Conservation (phyloP, 2,888 invertebrate species). For the Dichetophora obliterata region DNA sequence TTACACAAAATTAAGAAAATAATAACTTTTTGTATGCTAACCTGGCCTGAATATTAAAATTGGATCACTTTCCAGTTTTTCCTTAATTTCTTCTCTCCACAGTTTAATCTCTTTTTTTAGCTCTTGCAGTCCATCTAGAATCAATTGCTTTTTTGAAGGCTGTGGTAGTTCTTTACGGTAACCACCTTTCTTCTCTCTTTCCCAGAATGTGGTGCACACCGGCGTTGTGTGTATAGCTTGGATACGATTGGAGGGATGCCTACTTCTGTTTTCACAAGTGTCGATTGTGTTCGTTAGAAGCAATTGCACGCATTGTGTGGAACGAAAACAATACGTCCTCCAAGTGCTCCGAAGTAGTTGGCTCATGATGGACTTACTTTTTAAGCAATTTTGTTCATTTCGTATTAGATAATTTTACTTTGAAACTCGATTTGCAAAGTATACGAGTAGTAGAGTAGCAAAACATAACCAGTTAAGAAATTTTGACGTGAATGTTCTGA, state of each 20-base stretch:
- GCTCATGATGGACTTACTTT: conserved; percentile 20
- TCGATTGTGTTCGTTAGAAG: background rate
- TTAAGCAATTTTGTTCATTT: background rate
- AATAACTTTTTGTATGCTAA: background rate
- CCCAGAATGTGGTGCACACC: conserved; percentile 65
- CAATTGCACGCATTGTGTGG: background rate
- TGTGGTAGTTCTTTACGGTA: conserved; percentile 62
- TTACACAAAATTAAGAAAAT: conserved; percentile 65
- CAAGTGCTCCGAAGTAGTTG: conserved; percentile 3
- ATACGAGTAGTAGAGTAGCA: no score
- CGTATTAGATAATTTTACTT: background rate
- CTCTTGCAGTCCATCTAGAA: conserved; percentile 77
- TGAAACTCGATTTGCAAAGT: background rate
- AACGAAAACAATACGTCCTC: background rate
- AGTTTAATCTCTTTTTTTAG: conserved; percentile 77
- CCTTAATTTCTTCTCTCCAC: conserved; percentile 78
- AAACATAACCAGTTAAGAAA: no score
- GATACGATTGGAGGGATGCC: background rate
- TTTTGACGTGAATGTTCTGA: no score
- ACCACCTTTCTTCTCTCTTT: conserved; percentile 67
- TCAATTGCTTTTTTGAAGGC: conserved; percentile 71
- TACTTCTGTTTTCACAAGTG: background rate
- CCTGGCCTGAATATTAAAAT: conserved; percentile 70
- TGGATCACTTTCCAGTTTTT: conserved; percentile 76
- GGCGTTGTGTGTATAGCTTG: conserved; percentile 59